Conservation (phyloP, 2,888 invertebrate genomes). For the Heliconius charithonia region DNA sequence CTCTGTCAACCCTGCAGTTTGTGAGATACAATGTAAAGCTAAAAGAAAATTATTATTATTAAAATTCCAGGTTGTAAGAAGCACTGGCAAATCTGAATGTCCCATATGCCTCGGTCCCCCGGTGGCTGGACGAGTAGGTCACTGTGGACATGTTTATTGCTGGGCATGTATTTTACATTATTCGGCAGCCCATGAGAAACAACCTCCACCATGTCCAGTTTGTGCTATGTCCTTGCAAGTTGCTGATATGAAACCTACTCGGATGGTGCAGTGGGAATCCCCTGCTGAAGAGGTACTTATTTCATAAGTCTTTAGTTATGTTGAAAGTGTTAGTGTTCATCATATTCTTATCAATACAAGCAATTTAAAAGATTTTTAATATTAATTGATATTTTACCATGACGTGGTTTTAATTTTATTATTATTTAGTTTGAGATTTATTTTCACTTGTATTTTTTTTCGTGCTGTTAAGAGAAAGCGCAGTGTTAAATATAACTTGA, state of each 20-base stretch:
- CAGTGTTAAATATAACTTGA: not conserved
- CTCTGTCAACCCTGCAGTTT: too few species aligned
- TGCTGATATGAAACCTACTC: conserved; percentile 90
- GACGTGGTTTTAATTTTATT: not conserved
- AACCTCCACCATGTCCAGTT: conserved; percentile 93
- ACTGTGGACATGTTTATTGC: conserved; percentile 98
- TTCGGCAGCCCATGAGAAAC: conserved; percentile 91
- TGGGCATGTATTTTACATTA: conserved; percentile 98
- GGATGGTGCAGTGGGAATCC: conserved; percentile 71
- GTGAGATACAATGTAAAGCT: too few species aligned
- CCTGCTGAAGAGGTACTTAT: conserved; percentile 71
- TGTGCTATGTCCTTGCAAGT: conserved; percentile 93
- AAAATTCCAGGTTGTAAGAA: conserved; percentile 66
- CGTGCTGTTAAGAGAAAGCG: not conserved
- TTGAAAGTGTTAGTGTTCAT: not conserved
- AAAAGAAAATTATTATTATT: not conserved
- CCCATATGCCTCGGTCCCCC: conserved; percentile 96
- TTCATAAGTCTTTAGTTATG: not conserved
- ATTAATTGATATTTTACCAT: not conserved
- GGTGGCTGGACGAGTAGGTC: conserved; percentile 94
- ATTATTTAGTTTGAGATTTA: not conserved
- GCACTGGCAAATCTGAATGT: conserved; percentile 84
- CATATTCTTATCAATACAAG: too few species aligned
- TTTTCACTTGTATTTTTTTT: not conserved
- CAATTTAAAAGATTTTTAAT: not conserved